phyloP scores from a whole-genome alignment of 2,113 vertebrate genomes.

The Morone chrysops region DNA sequence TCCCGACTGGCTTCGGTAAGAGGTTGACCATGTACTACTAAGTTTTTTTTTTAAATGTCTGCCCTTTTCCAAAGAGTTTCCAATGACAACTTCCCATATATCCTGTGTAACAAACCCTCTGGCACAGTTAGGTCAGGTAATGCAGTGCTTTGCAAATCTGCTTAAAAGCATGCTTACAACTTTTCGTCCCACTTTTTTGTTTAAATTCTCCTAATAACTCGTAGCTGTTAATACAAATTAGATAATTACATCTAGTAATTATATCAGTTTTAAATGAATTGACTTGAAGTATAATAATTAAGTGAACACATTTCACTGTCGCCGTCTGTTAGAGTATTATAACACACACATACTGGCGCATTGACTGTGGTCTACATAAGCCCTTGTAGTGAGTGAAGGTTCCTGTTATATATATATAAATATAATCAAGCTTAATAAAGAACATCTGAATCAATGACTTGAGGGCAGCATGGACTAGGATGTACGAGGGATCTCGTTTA shows the following conservation, averaged over 20 bases:
- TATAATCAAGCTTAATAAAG: not conserved
- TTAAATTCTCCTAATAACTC: constrained; percentile 9
- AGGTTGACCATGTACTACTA: too few species aligned
- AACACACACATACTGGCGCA: not conserved
- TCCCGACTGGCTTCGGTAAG: too few species aligned
- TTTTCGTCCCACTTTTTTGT: not conserved
- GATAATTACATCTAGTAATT: not conserved
- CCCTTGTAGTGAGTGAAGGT: too few species aligned
- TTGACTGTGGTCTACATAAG: not conserved
- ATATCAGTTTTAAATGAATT: constrained; percentile 3
- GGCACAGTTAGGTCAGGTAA: not conserved
- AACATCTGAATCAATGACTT: not conserved
- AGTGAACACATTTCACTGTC: not conserved
- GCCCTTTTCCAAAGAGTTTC: too few species aligned
- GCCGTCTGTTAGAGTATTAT: not conserved
- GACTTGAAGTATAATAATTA: not conserved
- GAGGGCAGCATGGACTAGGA: not conserved
- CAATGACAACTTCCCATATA: too few species aligned
- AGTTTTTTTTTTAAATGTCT: too few species aligned
- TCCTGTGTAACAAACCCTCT: too few species aligned
- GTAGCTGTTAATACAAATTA: not conserved
- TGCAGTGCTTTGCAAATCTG: constrained; percentile 16
- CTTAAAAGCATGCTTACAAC: constrained; percentile 7
- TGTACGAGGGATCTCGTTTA: not conserved
- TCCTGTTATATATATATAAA: not conserved